Base-by-base conservation (phyloP, 2,888 invertebrate species). In the Papilio protenor region DNA sequence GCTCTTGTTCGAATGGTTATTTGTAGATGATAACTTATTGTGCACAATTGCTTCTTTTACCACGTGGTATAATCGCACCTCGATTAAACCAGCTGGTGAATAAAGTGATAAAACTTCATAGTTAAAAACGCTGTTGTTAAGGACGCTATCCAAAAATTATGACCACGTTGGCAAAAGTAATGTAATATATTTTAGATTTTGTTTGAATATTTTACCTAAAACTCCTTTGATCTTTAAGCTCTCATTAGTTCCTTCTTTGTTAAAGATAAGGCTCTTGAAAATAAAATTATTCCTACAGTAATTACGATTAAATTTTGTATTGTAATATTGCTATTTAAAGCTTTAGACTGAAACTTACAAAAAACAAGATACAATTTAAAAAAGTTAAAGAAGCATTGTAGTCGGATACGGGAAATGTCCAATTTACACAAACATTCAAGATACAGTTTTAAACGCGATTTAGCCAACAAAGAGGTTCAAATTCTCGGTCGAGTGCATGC, bases 401-500 rank as follows among this genome's bases (percentile, higher is more conserved):
- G 71, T 75, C 55, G 66, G 27, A n/a, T 77, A 75, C 75, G 75
- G 71, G 71, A 75, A 75, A 71, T 71, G 71, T 75, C 52, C 55
- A 77, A 75, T 78, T 78, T 75, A 72, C 75, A 78, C 75, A 72
- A 72, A 78, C 75, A 66, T 72, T 69, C 84, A 86, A 89, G 90
- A 88, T 91, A 91, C 89, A 87, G 91, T 91, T 91, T 89, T 84
- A 86, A 89, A 88, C 83, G 85, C 87, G 91, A 91, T 91, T 92
- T 92, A 90, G 90, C 92, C 88, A 91, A 90, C 92, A 89, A 91
- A 91, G 91, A 90, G 88, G 90, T 90, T 91, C 88, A 88, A 90
- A 92, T 92, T 92, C 91, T 92, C 92, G 93, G 93, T 94, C 91
- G 90, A 90, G 90, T 92, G 93, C 91, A 85, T 90, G 86, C 91